Conservation (phyloP, 2,797 vertebrate genomes). For the Zonotrichia albicollis region DNA sequence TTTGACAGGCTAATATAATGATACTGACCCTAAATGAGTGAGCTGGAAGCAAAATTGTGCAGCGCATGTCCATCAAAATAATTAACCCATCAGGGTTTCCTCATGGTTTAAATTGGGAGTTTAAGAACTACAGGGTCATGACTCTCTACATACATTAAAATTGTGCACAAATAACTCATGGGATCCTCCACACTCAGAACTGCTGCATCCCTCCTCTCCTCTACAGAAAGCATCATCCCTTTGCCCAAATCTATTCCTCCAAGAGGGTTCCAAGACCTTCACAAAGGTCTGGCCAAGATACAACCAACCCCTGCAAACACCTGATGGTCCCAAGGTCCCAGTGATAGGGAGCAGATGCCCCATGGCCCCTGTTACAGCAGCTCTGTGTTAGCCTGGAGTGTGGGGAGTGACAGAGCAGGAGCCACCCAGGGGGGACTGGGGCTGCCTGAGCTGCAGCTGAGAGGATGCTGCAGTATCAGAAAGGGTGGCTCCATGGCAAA, state of each 20-base stretch:
- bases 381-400: not conserved
- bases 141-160: fast-evolving
- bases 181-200: not conserved
- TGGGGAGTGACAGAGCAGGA: not conserved
- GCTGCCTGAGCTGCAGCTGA: not conserved
- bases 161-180: not conserved
- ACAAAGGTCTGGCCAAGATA: not conserved
- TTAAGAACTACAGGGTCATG: not conserved
- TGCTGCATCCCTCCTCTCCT: not conserved
- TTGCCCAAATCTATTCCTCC: not conserved
- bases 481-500: not conserved
- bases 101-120: not conserved
- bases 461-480: fast-evolving
- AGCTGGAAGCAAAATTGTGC: fast-evolving
- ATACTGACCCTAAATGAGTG: not conserved
- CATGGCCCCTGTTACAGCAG: fast-evolving
- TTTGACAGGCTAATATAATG: not conserved
- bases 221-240: fast-evolving
- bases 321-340: not conserved
- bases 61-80: not conserved
- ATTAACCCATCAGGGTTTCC: not conserved
- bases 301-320: not conserved
- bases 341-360: not conserved
- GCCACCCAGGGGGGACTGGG: too few relatives aligned
- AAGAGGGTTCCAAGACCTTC: not conserved